A percentile compares a stretch with the other conserved stretches of the same genome.
These are phyloP conservation scores for Zeus faber DNA, from an alignment of 2,113 vertebrate species.

Conservation along the genomic window DNA sequence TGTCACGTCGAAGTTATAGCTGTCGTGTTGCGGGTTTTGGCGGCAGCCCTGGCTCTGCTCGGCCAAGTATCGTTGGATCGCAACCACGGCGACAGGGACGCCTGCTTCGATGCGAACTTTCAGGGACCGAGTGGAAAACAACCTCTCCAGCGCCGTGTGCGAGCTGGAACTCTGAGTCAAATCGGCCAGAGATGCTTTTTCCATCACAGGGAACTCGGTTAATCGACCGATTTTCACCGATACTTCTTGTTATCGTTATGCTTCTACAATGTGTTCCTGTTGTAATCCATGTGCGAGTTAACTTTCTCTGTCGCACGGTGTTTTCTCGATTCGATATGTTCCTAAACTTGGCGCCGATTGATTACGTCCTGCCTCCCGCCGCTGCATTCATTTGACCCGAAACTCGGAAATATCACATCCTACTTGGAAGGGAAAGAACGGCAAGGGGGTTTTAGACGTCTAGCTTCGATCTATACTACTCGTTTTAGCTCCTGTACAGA, in stretches of 20 bases:
- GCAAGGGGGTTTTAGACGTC: too few relatives aligned
- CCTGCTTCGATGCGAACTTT: conserved; percentile 13
- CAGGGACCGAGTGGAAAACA: conserved; percentile 34
- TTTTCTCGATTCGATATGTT: too few relatives aligned
- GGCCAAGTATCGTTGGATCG: conserved; percentile 48
- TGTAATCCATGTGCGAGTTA: too few relatives aligned
- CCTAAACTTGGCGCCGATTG: conserved; percentile 38
- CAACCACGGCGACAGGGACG: conserved; percentile 45
- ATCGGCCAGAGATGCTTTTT: conserved; percentile 16
- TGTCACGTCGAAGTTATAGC: conserved; percentile 74
- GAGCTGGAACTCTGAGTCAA: conserved; percentile 32
- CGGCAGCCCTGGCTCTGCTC: conserved; percentile 12
- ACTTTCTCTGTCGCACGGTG: too few relatives aligned
- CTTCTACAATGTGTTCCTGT: too few relatives aligned
- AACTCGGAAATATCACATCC: too few relatives aligned
- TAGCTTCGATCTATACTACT: too few relatives aligned
- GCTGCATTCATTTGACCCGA: too few relatives aligned
- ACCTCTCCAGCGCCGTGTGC: conserved; percentile 35
- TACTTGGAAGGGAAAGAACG: too few relatives aligned
- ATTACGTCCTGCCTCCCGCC: conserved; percentile 40
- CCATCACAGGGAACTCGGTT: conserved; percentile 27
- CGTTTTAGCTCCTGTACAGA: too few relatives aligned
- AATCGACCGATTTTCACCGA: background rate
- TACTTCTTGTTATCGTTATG: background rate
- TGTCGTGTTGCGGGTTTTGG: conserved; percentile 14